Conservation (phyloP, 92 coral and sea anemone genomes). For the Hydrozoanthus gracilis region DNA sequence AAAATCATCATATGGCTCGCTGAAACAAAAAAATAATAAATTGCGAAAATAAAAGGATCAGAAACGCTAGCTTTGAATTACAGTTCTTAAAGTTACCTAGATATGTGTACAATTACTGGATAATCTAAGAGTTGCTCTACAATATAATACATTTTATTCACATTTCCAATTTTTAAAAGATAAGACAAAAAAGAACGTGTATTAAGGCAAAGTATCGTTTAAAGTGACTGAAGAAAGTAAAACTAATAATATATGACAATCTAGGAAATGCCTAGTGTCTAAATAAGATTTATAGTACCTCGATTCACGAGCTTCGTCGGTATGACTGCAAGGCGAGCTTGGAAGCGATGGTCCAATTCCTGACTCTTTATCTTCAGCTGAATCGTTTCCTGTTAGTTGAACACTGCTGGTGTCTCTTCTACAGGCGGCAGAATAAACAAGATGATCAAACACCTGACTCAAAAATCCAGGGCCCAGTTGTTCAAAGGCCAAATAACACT, state of each 20-base stretch:
- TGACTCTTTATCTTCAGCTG: slow-evolving; percentile 79
- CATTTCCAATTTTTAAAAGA: too few relatives aligned
- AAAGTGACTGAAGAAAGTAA: too few relatives aligned
- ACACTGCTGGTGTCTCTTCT: slow-evolving; percentile 39
- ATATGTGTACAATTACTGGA: too few relatives aligned
- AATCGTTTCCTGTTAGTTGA: slow-evolving; percentile 30
- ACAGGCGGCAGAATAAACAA: not conserved
- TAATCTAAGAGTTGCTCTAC: too few relatives aligned
- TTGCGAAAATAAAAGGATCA: not conserved
- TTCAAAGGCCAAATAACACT: too few relatives aligned
- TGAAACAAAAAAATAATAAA: slow-evolving; percentile 20
- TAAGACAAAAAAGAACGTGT: too few relatives aligned
- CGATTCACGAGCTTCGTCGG: slow-evolving; percentile 60
- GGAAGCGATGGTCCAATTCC: slow-evolving; percentile 87
- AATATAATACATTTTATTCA: too few relatives aligned
- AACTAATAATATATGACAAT: too few relatives aligned
- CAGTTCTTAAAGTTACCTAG: not conserved
- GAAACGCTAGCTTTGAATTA: not conserved
- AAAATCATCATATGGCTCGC: slow-evolving; percentile 79
- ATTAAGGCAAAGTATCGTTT: too few relatives aligned
- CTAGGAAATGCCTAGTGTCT: too few relatives aligned
- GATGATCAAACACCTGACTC: too few relatives aligned
- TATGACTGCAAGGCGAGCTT: slow-evolving; percentile 66
- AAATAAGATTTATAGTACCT: slow-evolving; percentile 20
- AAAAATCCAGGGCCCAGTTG: too few relatives aligned